Conservation (phyloP, 2,888 invertebrate species). For the Silvanus unidentatus region DNA sequence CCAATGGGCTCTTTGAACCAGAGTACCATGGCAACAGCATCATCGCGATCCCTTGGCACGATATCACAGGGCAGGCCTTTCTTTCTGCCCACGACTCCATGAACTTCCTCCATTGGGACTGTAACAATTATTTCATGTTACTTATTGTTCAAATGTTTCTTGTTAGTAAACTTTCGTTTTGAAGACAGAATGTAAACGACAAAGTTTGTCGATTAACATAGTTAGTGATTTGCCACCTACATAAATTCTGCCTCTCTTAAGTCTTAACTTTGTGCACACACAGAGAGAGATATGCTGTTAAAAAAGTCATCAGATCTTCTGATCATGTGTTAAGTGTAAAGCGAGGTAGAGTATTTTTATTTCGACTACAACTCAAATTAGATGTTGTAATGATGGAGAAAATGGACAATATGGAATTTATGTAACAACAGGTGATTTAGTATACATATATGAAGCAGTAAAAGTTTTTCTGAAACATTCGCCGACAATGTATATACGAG, state of each 20-base stretch:
- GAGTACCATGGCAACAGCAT: conserved; percentile 80
- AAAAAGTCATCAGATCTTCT: too few species aligned
- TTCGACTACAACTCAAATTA: too few species aligned
- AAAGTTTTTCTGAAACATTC: too few species aligned
- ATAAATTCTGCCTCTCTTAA: conserved; percentile 11
- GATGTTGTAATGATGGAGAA: too few species aligned
- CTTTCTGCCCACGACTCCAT: conserved; percentile 75
- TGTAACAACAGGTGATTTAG: too few species aligned
- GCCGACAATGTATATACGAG: too few species aligned
- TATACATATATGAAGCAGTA: too few species aligned
- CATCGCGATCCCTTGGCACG: conserved; percentile 68
- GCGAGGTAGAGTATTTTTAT: too few species aligned
- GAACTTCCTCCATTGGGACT: conserved; percentile 75
- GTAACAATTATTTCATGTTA: conserved; percentile 34
- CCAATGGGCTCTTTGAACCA: conserved; percentile 83
- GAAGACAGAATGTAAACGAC: conserved; percentile 20
- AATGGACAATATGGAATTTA: too few species aligned
- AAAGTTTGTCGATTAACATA: conserved; percentile 33
- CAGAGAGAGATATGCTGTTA: too few species aligned
- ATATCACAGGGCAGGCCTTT: conserved; percentile 84
- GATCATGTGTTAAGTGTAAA: too few species aligned
- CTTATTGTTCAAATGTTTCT: conserved; percentile 33
- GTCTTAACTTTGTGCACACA: too few species aligned
- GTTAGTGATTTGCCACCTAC: conserved; percentile 12
- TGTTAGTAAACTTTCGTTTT: conserved; percentile 33